Conservation (phyloP, 1,140 invertebrate species). For the Hylyphantes graminicola region DNA sequence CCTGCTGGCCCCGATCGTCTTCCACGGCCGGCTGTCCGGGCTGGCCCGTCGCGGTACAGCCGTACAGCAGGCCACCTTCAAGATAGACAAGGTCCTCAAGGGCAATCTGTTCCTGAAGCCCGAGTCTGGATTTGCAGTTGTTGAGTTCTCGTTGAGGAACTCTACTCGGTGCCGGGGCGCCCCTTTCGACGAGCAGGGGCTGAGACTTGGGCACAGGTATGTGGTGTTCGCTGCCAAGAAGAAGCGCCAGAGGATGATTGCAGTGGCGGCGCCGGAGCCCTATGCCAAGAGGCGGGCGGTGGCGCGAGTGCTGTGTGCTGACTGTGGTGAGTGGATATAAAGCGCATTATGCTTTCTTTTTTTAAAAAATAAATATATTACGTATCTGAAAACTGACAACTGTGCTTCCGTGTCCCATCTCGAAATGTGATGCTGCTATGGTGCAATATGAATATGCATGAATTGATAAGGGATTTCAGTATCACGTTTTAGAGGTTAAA, state of each 20-base stretch:
- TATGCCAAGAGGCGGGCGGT: conserved; percentile 48
- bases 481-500: too few species aligned
- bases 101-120: neutral
- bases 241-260: conserved; percentile 29
- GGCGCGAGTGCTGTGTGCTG: conserved; percentile 34
- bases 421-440: too few species aligned
- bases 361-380: too few species aligned
- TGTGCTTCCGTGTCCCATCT: too few species aligned
- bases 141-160: conserved; percentile 31
- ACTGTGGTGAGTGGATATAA: conserved; percentile 55
- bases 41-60: conserved; percentile 58
- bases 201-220: conserved; percentile 37
- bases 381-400: too few species aligned
- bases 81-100: conserved; percentile 38
- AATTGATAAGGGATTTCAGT: too few species aligned
- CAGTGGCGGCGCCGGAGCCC: conserved; percentile 24
- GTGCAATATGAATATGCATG: too few species aligned
- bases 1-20: conserved; percentile 59
- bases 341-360: too few species aligned
- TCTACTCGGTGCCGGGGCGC: conserved; percentile 37
- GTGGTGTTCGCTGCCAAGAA: conserved; percentile 60
- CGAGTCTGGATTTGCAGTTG: neutral
- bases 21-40: conserved; percentile 59
- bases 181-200: neutral
- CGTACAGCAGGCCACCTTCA: conserved; percentile 60